These are phyloP conservation scores for Zaprionus lineosus DNA, from an alignment of 2,888 invertebrate species.

Conservation along the genomic window DNA sequence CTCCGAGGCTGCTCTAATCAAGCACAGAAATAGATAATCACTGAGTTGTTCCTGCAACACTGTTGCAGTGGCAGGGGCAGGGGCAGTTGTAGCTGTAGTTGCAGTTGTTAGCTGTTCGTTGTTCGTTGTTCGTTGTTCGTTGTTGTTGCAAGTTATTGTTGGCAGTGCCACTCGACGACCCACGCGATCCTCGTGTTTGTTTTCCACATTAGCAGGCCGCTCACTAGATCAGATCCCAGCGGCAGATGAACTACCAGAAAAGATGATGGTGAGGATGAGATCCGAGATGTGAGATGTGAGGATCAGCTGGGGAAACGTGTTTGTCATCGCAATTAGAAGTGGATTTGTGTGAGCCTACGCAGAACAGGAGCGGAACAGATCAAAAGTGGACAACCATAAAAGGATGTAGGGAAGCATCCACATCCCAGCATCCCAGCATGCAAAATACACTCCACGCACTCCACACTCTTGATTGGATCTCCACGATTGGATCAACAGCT, in stretches of 20 bases:
- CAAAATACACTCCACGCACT: too few relatives aligned
- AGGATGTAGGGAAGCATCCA: too few relatives aligned
- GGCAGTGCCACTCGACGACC: constrained; percentile 39
- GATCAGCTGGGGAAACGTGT: constrained; percentile 50
- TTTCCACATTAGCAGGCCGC: constrained; percentile 62
- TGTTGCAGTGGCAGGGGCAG: too few relatives aligned
- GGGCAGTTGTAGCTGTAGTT: too few relatives aligned
- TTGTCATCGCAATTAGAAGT: constrained; percentile 43
- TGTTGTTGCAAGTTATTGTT: too few relatives aligned
- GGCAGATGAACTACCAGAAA: constrained; percentile 55
- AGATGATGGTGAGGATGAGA: constrained; percentile 39
- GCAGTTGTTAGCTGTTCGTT: too few relatives aligned
- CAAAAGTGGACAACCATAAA: constrained; percentile 48
- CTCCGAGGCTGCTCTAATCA: constrained; percentile 53
- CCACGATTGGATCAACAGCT: too few relatives aligned
- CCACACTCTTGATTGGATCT: constrained; percentile 17
- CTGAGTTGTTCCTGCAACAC: constrained; percentile 50
- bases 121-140: too few relatives aligned
- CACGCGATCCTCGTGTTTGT: constrained; percentile 50
- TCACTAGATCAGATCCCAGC: constrained; percentile 45
- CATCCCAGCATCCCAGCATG: constrained; percentile 3
- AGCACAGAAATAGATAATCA: constrained; percentile 53
- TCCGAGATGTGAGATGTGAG: background rate
- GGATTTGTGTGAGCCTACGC: constrained; percentile 45
- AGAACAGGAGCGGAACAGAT: constrained; percentile 33